These are phyloP conservation scores for Synergus laeviventris DNA, from an alignment of 2,888 invertebrate species.

Conservation along the genomic window DNA sequence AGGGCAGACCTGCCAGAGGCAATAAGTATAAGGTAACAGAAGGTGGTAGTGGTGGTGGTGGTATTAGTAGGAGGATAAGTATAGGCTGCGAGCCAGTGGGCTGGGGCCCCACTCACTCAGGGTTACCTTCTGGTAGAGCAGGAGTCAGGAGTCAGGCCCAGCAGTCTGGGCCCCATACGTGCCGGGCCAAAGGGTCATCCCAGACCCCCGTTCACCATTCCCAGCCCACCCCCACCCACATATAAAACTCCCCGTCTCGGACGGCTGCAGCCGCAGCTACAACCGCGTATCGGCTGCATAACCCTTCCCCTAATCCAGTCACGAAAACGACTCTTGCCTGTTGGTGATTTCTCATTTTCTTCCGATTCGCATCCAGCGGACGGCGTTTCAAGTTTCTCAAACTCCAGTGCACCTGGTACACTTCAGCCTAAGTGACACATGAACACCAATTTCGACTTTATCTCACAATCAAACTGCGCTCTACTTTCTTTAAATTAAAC, in stretches of 20 bases:
- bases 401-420: background rate
- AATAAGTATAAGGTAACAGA: slow-evolving; percentile 73
- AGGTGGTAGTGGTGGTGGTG: slow-evolving; percentile 66
- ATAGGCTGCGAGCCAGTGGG: slow-evolving; percentile 69
- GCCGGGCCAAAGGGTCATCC: slow-evolving; percentile 74
- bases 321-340: slow-evolving; percentile 2
- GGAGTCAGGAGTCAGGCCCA: slow-evolving; percentile 71
- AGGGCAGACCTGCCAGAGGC: slow-evolving; percentile 69
- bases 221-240: slow-evolving; percentile 48
- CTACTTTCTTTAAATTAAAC: too few relatives aligned
- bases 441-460: background rate
- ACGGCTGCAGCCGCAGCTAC: background rate
- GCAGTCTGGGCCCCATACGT: slow-evolving; percentile 74
- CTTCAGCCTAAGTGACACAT: background rate
- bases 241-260: slow-evolving; percentile 52
- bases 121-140: slow-evolving; percentile 70
- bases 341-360: slow-evolving; percentile 10
- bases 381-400: background rate
- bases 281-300: background rate
- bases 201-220: slow-evolving; percentile 63
- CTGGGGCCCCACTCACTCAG: slow-evolving; percentile 65
- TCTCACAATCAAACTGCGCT: background rate
- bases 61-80: slow-evolving; percentile 75
- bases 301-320: background rate
- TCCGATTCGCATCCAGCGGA: background rate